Evolutionary conservation across 2,888 invertebrate genomes (phyloP), one percentile per base, ranked within the genome.

Genomic region (Neocrepidodera transversa): DNA sequence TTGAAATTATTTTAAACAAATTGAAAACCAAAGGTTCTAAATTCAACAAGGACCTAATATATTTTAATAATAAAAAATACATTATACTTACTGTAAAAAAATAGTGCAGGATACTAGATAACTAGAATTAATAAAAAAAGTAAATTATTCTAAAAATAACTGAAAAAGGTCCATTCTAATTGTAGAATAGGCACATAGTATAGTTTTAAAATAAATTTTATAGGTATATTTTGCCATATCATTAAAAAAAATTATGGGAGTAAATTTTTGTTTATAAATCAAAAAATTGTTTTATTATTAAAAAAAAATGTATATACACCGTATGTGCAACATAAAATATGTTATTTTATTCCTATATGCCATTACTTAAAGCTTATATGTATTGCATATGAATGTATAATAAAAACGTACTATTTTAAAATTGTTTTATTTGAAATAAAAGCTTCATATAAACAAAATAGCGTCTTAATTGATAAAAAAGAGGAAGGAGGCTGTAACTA

Each of bases 341-440:
- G n/a, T n/a, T n/a, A n/a, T 23, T 18, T 42, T 42, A 42, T 42
- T 42, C 20, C 11, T 42, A n/a, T 20, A 42, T 42, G 42, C 42
- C 42, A 42, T 42, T 42, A 42, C 42, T 42, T 42, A 42, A 18
- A 42, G 20, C 42, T 42, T 42, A 20, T 42, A 42, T 20, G 42
- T 42, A 42, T 42, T 42, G 20, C 20, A 16, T 20, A 42, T 42
- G 11, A 20, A 42, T 42, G 42, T 42, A 42, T 20, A 42, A 42
- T 42, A 42, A 42, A 42, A n/a, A 16, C 3, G 16, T 42, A 13
- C 35, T 14, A 35, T 35, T 35, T 11, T 5, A 13, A 13, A 5
- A 4, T 35, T 35, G 35, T 35, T 35, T 35, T 5, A 35, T 35
- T 35, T 28, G 2, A 28, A 28, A 28, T 28, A 23, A n/a, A n/a